A percentile compares a stretch with the other conserved stretches of the same genome.
phyloP scores from a whole-genome alignment of 1,140 invertebrate species.

The Drosophila orosa region DNA sequence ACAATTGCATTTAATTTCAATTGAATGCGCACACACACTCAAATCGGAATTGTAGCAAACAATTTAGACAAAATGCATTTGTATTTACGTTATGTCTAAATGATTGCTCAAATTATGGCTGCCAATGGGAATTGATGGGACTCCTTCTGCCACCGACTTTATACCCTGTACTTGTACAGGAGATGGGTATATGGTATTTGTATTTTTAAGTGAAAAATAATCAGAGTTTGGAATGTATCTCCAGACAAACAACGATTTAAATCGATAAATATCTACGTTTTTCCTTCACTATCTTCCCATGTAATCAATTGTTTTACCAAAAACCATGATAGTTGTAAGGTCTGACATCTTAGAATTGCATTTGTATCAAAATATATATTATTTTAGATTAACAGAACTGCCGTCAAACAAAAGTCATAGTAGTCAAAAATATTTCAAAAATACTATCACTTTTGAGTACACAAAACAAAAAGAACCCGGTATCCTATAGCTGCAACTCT shows the following conservation, averaged over 20 bases:
- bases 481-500: not conserved
- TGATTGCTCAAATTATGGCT: slow-evolving; percentile 56
- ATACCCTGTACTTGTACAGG: not conserved
- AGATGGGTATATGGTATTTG: not conserved
- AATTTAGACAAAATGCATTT: slow-evolving; percentile 56
- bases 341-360: no score
- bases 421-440: not conserved
- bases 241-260: no score
- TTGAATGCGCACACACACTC: slow-evolving; percentile 44
- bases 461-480: no score
- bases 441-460: not conserved
- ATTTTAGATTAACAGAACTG: no score
- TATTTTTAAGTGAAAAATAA: no score
- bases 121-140: slow-evolving; percentile 46
- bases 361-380: no score
- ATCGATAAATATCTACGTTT: no score
- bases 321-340: no score
- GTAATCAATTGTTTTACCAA: no score
- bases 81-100: slow-evolving; percentile 56
- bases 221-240: no score
- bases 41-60: slow-evolving; percentile 46
- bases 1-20: slow-evolving; percentile 61
- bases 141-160: slow-evolving; percentile 1
- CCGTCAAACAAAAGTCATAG: no score
- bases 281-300: no score